Base-by-base conservation (phyloP, 2,797 vertebrate genomes). In the Ateles fusciceps region DNA sequence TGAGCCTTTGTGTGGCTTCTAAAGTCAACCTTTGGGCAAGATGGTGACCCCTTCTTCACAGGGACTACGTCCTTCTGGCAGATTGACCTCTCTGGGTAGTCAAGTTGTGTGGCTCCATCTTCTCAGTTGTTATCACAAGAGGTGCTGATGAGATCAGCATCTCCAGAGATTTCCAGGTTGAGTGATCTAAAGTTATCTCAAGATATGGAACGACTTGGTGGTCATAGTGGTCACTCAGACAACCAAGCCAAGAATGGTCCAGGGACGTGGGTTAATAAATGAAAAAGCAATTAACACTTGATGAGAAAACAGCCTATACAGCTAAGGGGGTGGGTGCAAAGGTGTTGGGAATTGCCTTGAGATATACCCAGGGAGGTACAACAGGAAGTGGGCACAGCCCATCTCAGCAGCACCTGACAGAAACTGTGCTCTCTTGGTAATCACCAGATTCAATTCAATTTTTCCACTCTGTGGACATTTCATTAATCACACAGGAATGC, bases 341-440 rank as follows among this genome's bases (percentile, higher is more conserved):
- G 12, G 21, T 94, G 59, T 50, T 9, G 22, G 50, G 22, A 79
- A 86, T 24, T n/a, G 42, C 44, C 39, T 85, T 50, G 22, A 83
- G 30, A 3, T 44, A 55, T 3, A 14, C 36, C 59, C 50, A 55
- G 46, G 36, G 15, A 68, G 4, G 57, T 42, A 6, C 33, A 76
- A 46, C 24, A 39, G 0, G 15, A 42, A 52, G 12, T 4, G 5
- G 8, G 3, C 10, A 13, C 3, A 15, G 3, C 21, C 22, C 8
- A 14, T 44, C 50, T 79, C 59, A 64, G 48, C 7, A 24, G 42
- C 55, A 59, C 4, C 1, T 6, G 33, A n/a, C 39, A 61, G 94
- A 72, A 68, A 85, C 9, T 83, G 42, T 59, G n/a, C 15, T 68
- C 7, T 92, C 57, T 93, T 61, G 21, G 78, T 68, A 74, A 68